Percentiles rank a stretch among this genome's conserved stretches.
Conservation (phyloP, 2,113 vertebrate species). For the Serinus canaria region DNA sequence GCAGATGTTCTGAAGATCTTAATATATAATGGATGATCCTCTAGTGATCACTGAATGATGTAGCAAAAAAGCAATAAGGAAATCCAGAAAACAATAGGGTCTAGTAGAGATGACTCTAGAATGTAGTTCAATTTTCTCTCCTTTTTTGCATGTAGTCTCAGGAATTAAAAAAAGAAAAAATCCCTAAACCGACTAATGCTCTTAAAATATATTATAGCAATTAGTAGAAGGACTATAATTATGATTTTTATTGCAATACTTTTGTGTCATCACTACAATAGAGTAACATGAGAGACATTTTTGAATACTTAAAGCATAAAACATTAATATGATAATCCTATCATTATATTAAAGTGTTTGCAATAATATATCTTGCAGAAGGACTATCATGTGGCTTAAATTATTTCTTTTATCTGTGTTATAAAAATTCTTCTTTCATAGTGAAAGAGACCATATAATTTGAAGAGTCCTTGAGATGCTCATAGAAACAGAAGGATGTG, state of each 20-base stretch:
- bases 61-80: neutral
- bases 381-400: neutral
- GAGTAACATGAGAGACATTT: neutral
- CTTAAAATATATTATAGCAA: neutral
- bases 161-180: neutral
- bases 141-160: neutral
- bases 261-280: neutral
- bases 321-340: neutral
- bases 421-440: neutral
- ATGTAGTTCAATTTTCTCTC: neutral
- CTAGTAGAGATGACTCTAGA: neutral
- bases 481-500: neutral
- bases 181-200: fast-evolving
- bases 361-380: neutral
- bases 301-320: neutral
- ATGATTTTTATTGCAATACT: neutral
- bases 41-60: neutral
- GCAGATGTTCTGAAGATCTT: neutral
- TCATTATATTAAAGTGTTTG: neutral
- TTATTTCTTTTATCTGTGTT: neutral
- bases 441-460: neutral
- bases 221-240: neutral
- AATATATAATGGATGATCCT: neutral
- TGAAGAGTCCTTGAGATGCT: neutral
- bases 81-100: neutral